phyloP scores from a whole-genome alignment of 2,113 vertebrate species.

The Miniopterus natalensis region DNA sequence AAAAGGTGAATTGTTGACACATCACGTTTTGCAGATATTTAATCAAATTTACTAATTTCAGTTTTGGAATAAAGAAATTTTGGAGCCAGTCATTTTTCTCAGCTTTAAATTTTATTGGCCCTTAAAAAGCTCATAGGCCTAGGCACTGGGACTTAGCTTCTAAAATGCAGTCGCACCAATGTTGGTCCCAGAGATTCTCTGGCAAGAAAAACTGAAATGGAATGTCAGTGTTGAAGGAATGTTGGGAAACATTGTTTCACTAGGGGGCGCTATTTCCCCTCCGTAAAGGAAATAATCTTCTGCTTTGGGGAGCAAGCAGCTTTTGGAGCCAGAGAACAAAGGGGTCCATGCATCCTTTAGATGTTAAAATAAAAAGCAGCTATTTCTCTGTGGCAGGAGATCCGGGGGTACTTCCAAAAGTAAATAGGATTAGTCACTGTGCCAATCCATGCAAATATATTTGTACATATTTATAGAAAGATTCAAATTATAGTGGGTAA shows the following conservation, averaged over 20 bases:
- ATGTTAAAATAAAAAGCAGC: not conserved
- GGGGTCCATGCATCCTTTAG: not conserved
- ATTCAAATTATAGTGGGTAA: not conserved
- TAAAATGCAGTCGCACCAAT: not conserved
- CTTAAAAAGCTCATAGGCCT: not conserved
- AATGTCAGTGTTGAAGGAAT: not conserved
- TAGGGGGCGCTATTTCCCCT: constrained; percentile 41
- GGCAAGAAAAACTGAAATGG: not conserved
- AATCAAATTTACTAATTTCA: constrained; percentile 42
- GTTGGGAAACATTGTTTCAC: not conserved
- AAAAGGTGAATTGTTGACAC: not conserved
- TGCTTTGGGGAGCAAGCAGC: not conserved
- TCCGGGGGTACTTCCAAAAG: constrained; percentile 18
- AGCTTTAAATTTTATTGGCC: not conserved
- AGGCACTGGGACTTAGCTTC: not conserved
- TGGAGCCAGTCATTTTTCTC: not conserved
- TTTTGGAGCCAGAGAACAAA: not conserved
- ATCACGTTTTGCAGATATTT: constrained; percentile 20
- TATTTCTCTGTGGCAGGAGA: not conserved
- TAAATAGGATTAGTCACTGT: not conserved
- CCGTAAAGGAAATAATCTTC: not conserved
- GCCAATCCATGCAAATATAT: not conserved
- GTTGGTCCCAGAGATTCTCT: not conserved
- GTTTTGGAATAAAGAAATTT: constrained; percentile 38
- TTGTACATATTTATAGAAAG: constrained; percentile 29